Percentiles rank a stretch among this genome's conserved stretches.
Conservation (phyloP, 64 coral and sea anemone genomes). For the Dendronephthya gigantea region DNA sequence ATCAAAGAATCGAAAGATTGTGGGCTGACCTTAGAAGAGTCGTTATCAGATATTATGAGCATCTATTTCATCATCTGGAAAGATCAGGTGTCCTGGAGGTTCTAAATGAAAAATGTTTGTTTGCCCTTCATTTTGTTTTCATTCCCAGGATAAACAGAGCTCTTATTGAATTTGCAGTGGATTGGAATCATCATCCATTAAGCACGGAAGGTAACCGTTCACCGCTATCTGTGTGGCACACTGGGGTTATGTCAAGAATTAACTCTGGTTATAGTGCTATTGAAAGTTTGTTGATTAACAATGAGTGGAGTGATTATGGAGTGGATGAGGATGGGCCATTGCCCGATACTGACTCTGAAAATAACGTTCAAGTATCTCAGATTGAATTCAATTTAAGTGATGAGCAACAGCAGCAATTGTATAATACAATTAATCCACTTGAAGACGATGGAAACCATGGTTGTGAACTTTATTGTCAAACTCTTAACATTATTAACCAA, state of each 20-base stretch:
- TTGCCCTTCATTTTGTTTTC: slow-evolving; percentile 4
- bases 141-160: neutral
- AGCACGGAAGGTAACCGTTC: neutral
- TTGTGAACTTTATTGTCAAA: slow-evolving; percentile 17
- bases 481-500: neutral
- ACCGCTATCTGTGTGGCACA: neutral
- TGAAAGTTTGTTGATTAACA: slow-evolving; percentile 12
- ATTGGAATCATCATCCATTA: slow-evolving; percentile 10
- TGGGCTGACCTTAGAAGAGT: slow-evolving; percentile 5
- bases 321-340: neutral
- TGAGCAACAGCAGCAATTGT: neutral
- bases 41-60: slow-evolving; percentile 5
- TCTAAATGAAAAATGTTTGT: neutral
- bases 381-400: neutral
- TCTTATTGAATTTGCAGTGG: neutral
- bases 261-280: slow-evolving; percentile 10
- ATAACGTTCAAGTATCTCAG: neutral
- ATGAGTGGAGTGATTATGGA: neutral
- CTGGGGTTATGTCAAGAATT: neutral
- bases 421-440: neutral
- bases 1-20: neutral
- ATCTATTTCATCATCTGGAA: neutral
- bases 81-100: neutral
- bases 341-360: neutral
- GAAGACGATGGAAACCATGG: slow-evolving; percentile 14